phyloP scores from a whole-genome alignment of 1,140 invertebrate genomes.

The Drosophila novamexicana region DNA sequence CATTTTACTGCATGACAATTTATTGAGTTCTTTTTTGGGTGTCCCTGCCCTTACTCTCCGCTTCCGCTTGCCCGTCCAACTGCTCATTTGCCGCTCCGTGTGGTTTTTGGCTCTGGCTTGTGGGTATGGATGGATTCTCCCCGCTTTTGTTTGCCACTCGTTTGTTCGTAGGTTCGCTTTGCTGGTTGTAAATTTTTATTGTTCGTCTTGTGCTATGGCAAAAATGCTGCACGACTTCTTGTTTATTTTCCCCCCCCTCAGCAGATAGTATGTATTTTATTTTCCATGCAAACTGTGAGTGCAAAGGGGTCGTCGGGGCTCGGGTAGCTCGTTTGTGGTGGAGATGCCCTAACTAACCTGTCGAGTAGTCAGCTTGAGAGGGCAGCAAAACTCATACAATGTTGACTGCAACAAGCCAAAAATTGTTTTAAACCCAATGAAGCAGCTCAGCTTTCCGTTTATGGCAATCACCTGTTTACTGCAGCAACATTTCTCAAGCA shows the following conservation, averaged over 20 bases:
- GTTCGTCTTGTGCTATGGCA: conserved; percentile 59
- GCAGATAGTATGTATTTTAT: conserved; percentile 72
- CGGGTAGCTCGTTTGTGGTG: not conserved
- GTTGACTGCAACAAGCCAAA: conserved; percentile 17
- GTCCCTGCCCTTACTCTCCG: not conserved
- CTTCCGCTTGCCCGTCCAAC: not conserved
- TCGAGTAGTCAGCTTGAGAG: conserved; percentile 4
- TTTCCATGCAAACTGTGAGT: conserved; percentile 36
- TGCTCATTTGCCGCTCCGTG: conserved; percentile 47
- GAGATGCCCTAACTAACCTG: conserved; percentile 37
- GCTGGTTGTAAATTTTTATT: conserved; percentile 80
- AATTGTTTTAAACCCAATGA: conserved; percentile 43
- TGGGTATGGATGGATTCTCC: not conserved
- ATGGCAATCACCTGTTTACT: conserved; percentile 36
- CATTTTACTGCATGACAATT: conserved; percentile 83
- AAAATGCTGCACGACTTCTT: conserved; percentile 48
- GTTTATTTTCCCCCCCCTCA: conserved; percentile 40
- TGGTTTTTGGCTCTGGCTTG: conserved; percentile 40
- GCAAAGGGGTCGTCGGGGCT: not conserved
- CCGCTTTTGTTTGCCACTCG: conserved; percentile 35
- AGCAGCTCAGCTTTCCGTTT: conserved; percentile 32
- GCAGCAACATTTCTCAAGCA: not conserved
- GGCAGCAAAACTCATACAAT: conserved; percentile 26
- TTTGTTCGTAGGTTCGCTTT: conserved; percentile 44
- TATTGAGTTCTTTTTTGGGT: conserved; percentile 73